A percentile compares a stretch with the other conserved stretches of the same genome.
Conservation (phyloP, 2,888 invertebrate species). For the Habrosyne pyritoides region DNA sequence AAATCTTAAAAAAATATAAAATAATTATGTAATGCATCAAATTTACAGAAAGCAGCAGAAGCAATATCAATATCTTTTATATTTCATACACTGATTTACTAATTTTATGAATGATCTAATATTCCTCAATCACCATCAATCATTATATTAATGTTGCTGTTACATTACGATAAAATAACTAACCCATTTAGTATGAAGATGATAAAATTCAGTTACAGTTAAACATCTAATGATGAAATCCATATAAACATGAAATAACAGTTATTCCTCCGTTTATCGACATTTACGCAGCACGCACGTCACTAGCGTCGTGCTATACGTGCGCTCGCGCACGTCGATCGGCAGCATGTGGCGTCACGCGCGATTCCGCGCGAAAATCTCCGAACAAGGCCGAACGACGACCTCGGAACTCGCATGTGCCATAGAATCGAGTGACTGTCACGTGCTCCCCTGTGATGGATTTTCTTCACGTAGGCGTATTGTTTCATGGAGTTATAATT, state of each 20-base stretch:
- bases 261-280: conserved; percentile 37
- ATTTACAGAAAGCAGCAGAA: no score
- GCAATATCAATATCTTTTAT: no score
- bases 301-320: conserved; percentile 61
- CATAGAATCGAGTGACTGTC: conserved; percentile 23
- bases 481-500: conserved; percentile 8
- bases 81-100: no score
- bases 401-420: conserved; percentile 51
- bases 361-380: conserved; percentile 60
- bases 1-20: no score
- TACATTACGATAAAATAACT: not conserved
- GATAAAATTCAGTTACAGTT: conserved; percentile 10
- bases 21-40: no score
- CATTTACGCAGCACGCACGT: conserved; percentile 44
- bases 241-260: conserved; percentile 17
- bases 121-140: no score
- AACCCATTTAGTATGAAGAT: not conserved
- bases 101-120: no score
- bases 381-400: conserved; percentile 74
- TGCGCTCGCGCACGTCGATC: conserved; percentile 66
- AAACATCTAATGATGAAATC: conserved; percentile 15
- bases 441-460: conserved; percentile 32
- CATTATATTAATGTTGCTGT: no score
- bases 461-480: not conserved
- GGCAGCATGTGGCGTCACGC: conserved; percentile 50